These are phyloP conservation scores for Tyrophagus putrescentiae DNA, from an alignment of 1,140 invertebrate species.

Conservation along the genomic window DNA sequence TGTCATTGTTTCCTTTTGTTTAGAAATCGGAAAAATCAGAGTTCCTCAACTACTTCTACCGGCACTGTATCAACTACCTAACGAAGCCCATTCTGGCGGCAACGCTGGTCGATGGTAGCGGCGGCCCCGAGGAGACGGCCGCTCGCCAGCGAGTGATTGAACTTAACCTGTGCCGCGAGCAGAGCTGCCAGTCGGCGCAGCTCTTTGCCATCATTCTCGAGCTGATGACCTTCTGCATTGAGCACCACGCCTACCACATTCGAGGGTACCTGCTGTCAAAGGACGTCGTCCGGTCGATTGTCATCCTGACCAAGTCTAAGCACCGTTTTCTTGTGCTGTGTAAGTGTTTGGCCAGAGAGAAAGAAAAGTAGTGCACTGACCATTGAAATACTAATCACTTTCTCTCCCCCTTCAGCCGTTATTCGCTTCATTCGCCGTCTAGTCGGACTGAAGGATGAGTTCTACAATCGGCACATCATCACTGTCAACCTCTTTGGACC, in stretches of 20 bases:
- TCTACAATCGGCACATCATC: conserved; percentile 92
- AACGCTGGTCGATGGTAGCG: conserved; percentile 59
- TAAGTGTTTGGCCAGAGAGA: too few relatives aligned
- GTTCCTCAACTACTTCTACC: conserved; percentile 97
- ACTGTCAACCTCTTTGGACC: conserved; percentile 88
- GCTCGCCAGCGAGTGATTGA: too few relatives aligned
- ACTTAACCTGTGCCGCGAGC: background rate
- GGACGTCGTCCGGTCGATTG: conserved; percentile 79
- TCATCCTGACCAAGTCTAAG: conserved; percentile 90
- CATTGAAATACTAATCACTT: conserved; percentile 2
- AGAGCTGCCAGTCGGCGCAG: conserved; percentile 86
- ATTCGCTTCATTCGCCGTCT: conserved; percentile 92
- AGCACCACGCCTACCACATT: conserved; percentile 97
- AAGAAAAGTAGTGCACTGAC: background rate
- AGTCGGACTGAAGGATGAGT: conserved; percentile 91
- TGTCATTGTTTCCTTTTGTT: conserved; percentile 18
- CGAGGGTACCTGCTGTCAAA: conserved; percentile 95
- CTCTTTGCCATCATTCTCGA: conserved; percentile 84
- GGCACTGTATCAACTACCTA: conserved; percentile 86
- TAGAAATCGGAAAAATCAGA: conserved; percentile 89
- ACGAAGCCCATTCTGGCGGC: conserved; percentile 77
- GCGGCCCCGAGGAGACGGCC: too few relatives aligned
- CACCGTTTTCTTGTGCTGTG: conserved; percentile 95
- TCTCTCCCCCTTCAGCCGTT: conserved; percentile 44
- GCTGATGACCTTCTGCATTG: conserved; percentile 96